Evolutionary conservation across 2,113 vertebrate genomes (phyloP).

Genomic region (Grallaria varia): DNA sequence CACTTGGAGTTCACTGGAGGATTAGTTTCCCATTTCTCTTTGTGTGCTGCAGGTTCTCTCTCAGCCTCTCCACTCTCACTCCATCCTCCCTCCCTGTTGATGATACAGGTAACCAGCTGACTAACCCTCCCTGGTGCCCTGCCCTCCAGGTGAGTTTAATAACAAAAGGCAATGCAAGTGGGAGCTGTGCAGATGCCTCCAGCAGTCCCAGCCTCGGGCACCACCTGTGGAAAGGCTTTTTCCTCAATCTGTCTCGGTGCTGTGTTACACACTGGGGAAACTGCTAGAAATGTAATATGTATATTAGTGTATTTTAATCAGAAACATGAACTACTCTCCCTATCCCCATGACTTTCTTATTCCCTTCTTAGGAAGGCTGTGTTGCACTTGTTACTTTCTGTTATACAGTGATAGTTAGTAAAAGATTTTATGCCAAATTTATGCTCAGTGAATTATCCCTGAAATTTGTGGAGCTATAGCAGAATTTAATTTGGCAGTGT

Average conservation of each 20-base stretch:
- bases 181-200: background rate
- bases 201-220: background rate
- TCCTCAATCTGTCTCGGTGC: rapidly evolving
- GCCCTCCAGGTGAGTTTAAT: background rate
- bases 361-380: background rate
- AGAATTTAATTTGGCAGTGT: background rate
- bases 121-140: background rate
- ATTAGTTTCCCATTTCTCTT: background rate
- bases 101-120: background rate
- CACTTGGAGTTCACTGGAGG: background rate
- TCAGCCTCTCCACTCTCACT: background rate
- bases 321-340: background rate
- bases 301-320: background rate
- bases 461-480: background rate
- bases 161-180: background rate
- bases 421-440: background rate
- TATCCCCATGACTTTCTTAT: background rate
- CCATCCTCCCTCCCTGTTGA: background rate
- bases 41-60: background rate
- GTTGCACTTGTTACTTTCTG: background rate
- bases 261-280: background rate
- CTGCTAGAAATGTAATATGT: background rate
- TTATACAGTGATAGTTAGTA: background rate
- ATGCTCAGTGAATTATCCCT: background rate
- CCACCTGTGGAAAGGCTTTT: background rate